phyloP scores from a whole-genome alignment of 2,888 invertebrate species.

The Drosophila buzzatii region DNA sequence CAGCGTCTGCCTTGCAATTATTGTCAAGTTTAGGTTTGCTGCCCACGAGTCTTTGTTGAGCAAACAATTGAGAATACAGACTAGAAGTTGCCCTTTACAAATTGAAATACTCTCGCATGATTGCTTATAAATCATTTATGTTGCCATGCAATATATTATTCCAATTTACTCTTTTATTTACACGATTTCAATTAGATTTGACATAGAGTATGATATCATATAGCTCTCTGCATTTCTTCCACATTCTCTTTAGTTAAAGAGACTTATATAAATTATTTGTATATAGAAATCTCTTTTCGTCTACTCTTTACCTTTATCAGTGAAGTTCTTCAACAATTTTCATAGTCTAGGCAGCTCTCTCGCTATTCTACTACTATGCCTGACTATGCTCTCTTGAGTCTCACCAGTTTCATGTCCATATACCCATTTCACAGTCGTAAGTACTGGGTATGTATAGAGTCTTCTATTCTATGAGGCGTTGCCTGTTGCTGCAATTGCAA shows the following conservation, averaged over 20 bases:
- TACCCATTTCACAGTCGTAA: background rate
- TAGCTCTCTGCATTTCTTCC: no score
- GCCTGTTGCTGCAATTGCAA: conserved; percentile 15
- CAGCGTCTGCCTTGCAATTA: conserved; percentile 7
- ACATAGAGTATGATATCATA: no score
- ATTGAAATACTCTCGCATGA: background rate
- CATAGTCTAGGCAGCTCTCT: background rate
- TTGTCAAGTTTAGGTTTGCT: conserved; percentile 39
- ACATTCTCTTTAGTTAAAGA: no score
- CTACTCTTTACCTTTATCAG: background rate
- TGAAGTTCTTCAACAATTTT: no score
- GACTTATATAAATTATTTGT: no score
- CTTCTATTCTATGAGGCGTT: conserved; percentile 29
- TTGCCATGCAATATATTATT: no score
- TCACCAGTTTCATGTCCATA: background rate
- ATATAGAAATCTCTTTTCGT: background rate
- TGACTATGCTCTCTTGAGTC: background rate
- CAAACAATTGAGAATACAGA: background rate
- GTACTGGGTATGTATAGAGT: conserved; percentile 22
- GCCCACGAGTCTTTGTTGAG: conserved; percentile 17
- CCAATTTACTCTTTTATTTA: no score
- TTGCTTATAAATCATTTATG: background rate
- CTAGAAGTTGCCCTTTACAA: conserved; percentile 20
- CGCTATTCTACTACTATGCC: background rate
- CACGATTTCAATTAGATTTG: no score